phyloP scores from a whole-genome alignment of 2,888 invertebrate genomes.

The Eristalis pertinax region DNA sequence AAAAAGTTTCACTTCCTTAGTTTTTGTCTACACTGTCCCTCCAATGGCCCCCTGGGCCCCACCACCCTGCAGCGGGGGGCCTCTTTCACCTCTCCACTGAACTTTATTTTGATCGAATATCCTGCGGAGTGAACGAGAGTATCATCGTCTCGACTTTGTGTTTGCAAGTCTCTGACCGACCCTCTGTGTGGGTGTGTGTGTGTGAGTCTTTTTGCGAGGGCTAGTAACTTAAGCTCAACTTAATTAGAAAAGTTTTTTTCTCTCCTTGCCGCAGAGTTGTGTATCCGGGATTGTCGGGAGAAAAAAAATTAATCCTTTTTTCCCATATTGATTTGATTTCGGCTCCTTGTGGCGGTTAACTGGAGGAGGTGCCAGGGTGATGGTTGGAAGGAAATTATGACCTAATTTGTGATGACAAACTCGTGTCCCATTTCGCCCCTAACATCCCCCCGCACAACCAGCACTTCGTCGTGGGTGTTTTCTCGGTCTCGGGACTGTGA shows the following conservation, averaged over 20 bases:
- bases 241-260: constrained; percentile 69
- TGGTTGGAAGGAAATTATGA: constrained; percentile 45
- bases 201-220: background rate
- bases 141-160: constrained; percentile 23
- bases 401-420: constrained; percentile 52
- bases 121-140: constrained; percentile 22
- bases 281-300: background rate
- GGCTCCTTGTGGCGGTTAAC: constrained; percentile 4
- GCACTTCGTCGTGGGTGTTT: constrained; percentile 30
- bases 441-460: background rate
- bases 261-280: background rate
- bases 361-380: background rate
- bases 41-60: background rate
- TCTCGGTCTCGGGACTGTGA: background rate
- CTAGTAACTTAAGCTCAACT: constrained; percentile 65
- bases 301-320: constrained; percentile 49
- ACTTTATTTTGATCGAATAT: constrained; percentile 65
- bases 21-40: background rate
- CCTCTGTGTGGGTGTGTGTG: background rate
- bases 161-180: no score
- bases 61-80: background rate
- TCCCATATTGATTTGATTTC: constrained; percentile 59
- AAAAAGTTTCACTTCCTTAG: constrained; percentile 17
- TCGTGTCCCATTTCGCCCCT: background rate
- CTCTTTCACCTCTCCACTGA: background rate